A percentile compares a stretch with the other conserved stretches of the same genome.
phyloP scores from a whole-genome alignment of 2,113 vertebrate genomes.

The Glaucomys volans region DNA sequence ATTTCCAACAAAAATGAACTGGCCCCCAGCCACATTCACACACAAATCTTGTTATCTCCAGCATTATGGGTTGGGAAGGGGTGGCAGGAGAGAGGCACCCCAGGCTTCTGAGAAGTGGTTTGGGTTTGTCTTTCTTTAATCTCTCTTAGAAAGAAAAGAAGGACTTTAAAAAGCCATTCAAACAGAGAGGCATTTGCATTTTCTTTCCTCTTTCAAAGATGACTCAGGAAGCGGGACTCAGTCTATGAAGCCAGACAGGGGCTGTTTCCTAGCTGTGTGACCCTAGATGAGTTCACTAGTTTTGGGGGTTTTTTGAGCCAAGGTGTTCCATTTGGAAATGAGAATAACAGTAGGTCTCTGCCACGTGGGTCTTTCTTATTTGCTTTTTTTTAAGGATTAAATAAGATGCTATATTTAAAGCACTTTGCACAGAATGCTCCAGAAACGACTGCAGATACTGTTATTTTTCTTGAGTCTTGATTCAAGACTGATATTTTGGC shows the following conservation, averaged over 20 bases:
- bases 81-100: constrained; percentile 73
- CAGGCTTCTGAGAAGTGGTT: constrained; percentile 63
- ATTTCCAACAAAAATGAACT: constrained; percentile 78
- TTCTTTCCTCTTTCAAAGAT: not conserved
- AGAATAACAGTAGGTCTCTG: not conserved
- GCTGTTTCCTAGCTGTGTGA: not conserved
- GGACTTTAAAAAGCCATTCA: not conserved
- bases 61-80: not conserved
- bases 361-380: not conserved
- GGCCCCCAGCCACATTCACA: constrained; percentile 65
- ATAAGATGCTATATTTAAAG: not conserved
- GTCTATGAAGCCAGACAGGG: not conserved
- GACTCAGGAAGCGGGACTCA: not conserved
- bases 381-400: not conserved
- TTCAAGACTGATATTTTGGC: not conserved
- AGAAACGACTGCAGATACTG: not conserved
- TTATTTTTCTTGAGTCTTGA: not conserved
- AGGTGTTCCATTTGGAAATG: not conserved
- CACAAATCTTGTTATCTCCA: constrained; percentile 75
- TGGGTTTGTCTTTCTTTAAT: not conserved
- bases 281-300: not conserved
- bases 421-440: not conserved
- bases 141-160: not conserved
- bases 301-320: not conserved
- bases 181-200: not conserved